Base-by-base conservation (phyloP, 2,113 vertebrate genomes). In the Lucifuga dentata region DNA sequence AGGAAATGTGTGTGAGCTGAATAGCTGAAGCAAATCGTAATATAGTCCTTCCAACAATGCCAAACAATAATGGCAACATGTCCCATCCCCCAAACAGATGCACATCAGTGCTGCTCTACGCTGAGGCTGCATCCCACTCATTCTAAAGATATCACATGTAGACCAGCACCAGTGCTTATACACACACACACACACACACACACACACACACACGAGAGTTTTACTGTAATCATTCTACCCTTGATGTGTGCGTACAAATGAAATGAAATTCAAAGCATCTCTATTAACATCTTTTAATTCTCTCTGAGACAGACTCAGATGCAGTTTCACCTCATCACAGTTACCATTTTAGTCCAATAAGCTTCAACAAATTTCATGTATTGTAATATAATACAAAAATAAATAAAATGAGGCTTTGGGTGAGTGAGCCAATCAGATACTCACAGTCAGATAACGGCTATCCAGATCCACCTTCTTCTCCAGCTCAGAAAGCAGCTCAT, bases 401-500 rank as follows among this genome's bases (percentile, higher is more conserved):
- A 0, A 36, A 15, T 21, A 55, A 8, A 38, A 49, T 40, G 8
- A 1, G 41, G 53, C 17, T 67, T 38, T 9, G 4, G 26, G 20
- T 36, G 21, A 36, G 20, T 0, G 26, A 53, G 41, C 8, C 21
- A 55, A 64, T 60, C 39, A 43, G 49, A 52, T 79, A 93, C 98
- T 97, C 90, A 98, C 97, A 24, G 95, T 97, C 78, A 99, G 91
- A 89, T 99, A 99, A 53, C 97, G 93, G 17, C 96, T 92, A 50
- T 99, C 98, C 92, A 99, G 90, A 4, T 99, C 98, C 86, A 99
- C 97, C 90, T 99, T 99, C 95, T 99, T 98, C 87, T 99, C 98
- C 86, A 99, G 92, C 88, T 99, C 96, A 0, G 93, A 96, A 65
- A 99, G 94, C 53, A 99, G 92, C 83, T 99, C 98, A 0, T 95